phyloP scores from a whole-genome alignment of 2,113 vertebrate species.

The Thinocorus orbignyianus region DNA sequence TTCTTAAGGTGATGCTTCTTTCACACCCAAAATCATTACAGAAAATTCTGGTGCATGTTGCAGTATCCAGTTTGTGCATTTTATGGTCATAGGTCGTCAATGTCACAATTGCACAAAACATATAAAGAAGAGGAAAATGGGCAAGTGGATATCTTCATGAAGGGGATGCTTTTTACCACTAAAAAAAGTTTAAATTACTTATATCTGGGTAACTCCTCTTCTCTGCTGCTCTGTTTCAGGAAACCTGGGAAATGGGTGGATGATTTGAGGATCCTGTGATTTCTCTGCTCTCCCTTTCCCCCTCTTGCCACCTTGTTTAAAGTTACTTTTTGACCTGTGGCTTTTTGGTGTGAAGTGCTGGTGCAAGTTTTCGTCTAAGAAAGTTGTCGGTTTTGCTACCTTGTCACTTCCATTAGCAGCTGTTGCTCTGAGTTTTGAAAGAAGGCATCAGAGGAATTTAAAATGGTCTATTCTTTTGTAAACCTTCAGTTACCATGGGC shows the following conservation, averaged over 20 bases:
- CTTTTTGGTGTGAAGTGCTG: not conserved
- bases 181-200: not conserved
- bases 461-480: not conserved
- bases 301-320: not conserved
- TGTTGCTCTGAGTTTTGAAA: not conserved
- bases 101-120: not conserved
- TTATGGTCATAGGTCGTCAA: not conserved
- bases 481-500: not conserved
- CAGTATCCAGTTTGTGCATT: not conserved
- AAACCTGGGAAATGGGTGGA: not conserved
- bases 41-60: not conserved
- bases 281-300: not conserved
- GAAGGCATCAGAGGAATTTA: not conserved
- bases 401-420: not conserved
- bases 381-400: not conserved
- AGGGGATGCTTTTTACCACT: not conserved
- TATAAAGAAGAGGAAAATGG: not conserved
- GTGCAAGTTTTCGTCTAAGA: not conserved
- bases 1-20: not conserved
- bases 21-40: not conserved
- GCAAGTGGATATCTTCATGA: not conserved
- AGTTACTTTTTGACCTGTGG: not conserved
- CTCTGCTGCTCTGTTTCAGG: not conserved
- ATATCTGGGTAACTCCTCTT: not conserved
- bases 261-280: not conserved